Conservation (phyloP, 1,140 invertebrate genomes). For the Zaprionus nigranus region DNA sequence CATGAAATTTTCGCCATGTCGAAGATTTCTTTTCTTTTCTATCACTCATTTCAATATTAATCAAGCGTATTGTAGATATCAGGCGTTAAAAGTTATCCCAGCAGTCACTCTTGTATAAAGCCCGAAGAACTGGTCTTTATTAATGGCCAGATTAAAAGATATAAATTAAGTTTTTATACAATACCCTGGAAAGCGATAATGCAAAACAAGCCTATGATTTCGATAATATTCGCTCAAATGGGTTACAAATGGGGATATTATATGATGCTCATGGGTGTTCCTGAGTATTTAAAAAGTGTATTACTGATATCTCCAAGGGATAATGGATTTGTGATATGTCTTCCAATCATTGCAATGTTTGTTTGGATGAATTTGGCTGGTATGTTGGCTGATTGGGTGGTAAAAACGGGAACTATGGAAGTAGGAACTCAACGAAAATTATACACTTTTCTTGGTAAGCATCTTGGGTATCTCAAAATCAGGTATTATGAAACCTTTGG, state of each 20-base stretch:
- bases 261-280: constrained; percentile 93
- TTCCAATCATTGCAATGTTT: constrained; percentile 67
- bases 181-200: constrained; percentile 87
- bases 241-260: constrained; percentile 94
- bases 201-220: constrained; percentile 87
- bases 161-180: constrained; percentile 8
- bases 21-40: not conserved
- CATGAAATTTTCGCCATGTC: too few species aligned
- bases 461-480: not conserved
- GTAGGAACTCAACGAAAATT: constrained; percentile 39
- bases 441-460: constrained; percentile 46
- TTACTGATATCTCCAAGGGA: constrained; percentile 37
- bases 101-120: constrained; percentile 89
- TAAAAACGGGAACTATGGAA: constrained; percentile 19
- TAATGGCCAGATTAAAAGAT: constrained; percentile 56
- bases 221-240: constrained; percentile 87
- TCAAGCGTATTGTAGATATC: constrained; percentile 50
- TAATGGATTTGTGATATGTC: constrained; percentile 50
- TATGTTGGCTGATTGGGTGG: constrained; percentile 47
- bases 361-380: constrained; percentile 43
- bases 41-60: not conserved
- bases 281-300: constrained; percentile 83
- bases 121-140: constrained; percentile 89
- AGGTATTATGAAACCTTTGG: not conserved
- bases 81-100: constrained; percentile 86